These are phyloP conservation scores for Steinernema khuongi DNA, from an alignment of 1,140 invertebrate genomes.

Conservation along the genomic window DNA sequence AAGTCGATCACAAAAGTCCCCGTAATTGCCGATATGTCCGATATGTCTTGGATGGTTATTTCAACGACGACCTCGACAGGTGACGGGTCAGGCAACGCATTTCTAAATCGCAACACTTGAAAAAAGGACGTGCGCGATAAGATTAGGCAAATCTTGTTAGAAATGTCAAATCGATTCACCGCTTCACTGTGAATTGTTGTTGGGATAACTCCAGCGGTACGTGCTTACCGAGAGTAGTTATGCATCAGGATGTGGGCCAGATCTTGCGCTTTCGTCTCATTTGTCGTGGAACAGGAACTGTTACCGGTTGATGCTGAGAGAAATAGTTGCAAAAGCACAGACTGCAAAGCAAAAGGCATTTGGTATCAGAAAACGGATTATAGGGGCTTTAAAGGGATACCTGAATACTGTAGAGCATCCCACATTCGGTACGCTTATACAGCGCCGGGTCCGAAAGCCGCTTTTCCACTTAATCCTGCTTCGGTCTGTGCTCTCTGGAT, in stretches of 20 bases:
- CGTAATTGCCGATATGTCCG: constrained; percentile 56
- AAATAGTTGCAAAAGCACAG: constrained; percentile 42
- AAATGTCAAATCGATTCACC: neutral
- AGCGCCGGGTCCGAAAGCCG: neutral
- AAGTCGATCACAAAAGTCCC: constrained; percentile 58
- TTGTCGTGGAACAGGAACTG: neutral
- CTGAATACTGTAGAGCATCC: constrained; percentile 11
- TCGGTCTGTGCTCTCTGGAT: neutral
- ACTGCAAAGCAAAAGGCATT: constrained; percentile 44
- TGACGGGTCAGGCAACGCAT: constrained; percentile 56
- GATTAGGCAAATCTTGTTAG: constrained; percentile 21
- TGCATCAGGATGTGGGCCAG: constrained; percentile 48
- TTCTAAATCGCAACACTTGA: constrained; percentile 38
- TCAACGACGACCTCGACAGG: constrained; percentile 54
- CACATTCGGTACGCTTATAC: constrained; percentile 2
- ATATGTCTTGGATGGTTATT: constrained; percentile 57
- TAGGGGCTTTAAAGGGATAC: too few relatives aligned
- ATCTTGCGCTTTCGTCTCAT: constrained; percentile 50
- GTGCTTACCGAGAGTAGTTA: constrained; percentile 52
- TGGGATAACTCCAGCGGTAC: neutral
- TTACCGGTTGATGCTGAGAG: constrained; percentile 19
- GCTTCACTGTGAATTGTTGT: constrained; percentile 7
- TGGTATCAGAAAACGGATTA: neutral
- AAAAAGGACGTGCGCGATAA: constrained; percentile 24
- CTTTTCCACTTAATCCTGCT: neutral